A percentile compares a stretch with the other conserved stretches of the same genome.
phyloP scores from a whole-genome alignment of 2,888 invertebrate species.

The Leptinotarsa peninsularis region DNA sequence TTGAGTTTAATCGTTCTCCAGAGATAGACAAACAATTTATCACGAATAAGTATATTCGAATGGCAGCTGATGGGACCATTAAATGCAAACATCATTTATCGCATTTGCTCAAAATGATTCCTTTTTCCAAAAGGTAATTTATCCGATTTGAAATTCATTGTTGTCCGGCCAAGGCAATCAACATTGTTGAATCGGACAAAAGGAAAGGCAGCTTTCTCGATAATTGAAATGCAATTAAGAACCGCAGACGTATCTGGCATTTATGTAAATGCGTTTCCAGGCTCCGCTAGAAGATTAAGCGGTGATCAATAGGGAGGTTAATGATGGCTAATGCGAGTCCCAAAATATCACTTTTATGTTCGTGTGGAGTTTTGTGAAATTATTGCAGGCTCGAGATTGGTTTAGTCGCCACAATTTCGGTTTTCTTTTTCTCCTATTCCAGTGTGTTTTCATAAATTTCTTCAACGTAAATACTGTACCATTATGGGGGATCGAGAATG shows the following conservation, averaged over 20 bases:
- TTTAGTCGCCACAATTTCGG: too few relatives aligned
- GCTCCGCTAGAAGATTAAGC: conserved; percentile 1
- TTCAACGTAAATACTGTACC: too few relatives aligned
- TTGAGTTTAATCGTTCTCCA: too few relatives aligned
- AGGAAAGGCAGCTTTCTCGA: conserved; percentile 29
- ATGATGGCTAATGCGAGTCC: background rate
- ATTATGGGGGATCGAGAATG: too few relatives aligned
- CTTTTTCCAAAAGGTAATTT: background rate
- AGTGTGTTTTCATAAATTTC: too few relatives aligned
- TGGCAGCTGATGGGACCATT: too few relatives aligned
- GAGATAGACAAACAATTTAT: too few relatives aligned
- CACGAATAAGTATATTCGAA: too few relatives aligned
- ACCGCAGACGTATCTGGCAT: conserved; percentile 28
- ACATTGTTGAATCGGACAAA: conserved; percentile 17
- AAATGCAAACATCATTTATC: too few relatives aligned
- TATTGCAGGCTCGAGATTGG: background rate
- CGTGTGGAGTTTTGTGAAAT: background rate
- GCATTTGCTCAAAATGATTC: background rate
- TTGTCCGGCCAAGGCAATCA: conserved; percentile 30
- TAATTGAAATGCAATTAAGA: conserved; percentile 22
- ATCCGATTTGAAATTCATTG: conserved; percentile 6
- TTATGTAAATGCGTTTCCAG: conserved; percentile 28
- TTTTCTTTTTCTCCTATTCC: too few relatives aligned
- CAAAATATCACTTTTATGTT: background rate
- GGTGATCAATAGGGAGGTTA: background rate